phyloP scores from a whole-genome alignment of 2,888 invertebrate species.

The Pollenia griseotomentosa region DNA sequence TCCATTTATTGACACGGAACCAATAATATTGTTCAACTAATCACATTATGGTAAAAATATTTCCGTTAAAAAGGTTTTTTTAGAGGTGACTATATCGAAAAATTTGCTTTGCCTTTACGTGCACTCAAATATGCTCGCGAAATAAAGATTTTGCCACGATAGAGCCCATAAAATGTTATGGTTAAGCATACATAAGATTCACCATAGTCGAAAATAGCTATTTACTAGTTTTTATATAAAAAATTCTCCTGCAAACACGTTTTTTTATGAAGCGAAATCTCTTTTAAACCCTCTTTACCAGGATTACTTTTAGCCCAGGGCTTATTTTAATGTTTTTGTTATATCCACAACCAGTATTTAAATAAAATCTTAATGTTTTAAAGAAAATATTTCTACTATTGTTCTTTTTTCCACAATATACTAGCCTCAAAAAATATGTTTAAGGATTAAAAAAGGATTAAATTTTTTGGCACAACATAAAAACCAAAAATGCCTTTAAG shows the following conservation, averaged over 20 bases:
- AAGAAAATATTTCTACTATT: slow-evolving; percentile 16
- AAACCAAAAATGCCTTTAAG: slow-evolving; percentile 30
- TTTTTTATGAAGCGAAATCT: neutral
- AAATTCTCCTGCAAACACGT: neutral
- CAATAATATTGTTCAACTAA: too few species aligned
- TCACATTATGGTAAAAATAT: too few species aligned
- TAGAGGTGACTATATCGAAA: too few species aligned
- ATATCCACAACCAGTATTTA: slow-evolving; percentile 18
- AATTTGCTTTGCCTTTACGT: too few species aligned
- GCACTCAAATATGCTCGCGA: too few species aligned
- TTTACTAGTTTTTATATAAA: too few species aligned
- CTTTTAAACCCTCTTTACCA: neutral
- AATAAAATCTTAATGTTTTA: slow-evolving; percentile 30
- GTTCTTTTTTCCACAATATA: slow-evolving; percentile 17
- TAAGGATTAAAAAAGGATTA: slow-evolving; percentile 67
- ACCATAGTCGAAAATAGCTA: too few species aligned
- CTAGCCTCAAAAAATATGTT: slow-evolving; percentile 30
- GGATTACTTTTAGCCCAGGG: slow-evolving; percentile 4
- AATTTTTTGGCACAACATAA: slow-evolving; percentile 30
- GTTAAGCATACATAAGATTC: too few species aligned
- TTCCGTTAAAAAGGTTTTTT: too few species aligned
- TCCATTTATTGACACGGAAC: too few species aligned
- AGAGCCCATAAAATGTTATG: too few species aligned
- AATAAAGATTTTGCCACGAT: too few species aligned
- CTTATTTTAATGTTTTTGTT: neutral